Conservation (phyloP, 2,113 vertebrate genomes). For the Pluvianellus socialis region DNA sequence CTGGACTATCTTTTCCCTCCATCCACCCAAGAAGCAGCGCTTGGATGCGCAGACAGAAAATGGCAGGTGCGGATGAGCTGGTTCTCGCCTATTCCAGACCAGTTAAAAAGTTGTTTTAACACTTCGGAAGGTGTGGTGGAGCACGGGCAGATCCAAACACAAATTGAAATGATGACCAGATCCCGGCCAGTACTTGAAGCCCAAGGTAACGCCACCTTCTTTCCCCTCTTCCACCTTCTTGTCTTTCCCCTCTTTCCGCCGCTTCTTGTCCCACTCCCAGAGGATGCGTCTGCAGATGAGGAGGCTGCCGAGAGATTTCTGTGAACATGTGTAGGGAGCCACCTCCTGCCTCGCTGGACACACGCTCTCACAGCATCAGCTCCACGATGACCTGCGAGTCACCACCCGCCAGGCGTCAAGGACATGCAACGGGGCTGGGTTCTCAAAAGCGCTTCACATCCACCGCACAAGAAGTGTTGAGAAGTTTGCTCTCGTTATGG, state of each 20-base stretch:
- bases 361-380: not conserved
- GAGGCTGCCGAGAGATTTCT: not conserved
- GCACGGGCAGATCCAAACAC: not conserved
- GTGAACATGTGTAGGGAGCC: not conserved
- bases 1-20: not conserved
- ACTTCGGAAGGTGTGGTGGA: not conserved
- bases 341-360: not conserved
- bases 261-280: not conserved
- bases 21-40: not conserved
- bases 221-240: not conserved
- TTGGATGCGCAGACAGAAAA: not conserved
- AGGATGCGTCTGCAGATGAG: not conserved
- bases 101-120: accelerated
- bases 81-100: not conserved
- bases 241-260: too few relatives aligned
- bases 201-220: accelerated
- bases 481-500: not conserved
- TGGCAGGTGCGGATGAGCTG: not conserved
- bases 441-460: not conserved
- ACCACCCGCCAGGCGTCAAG: not conserved
- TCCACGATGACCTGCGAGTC: not conserved
- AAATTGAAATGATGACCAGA: not conserved
- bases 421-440: accelerated
- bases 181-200: too few relatives aligned
- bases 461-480: not conserved